These are phyloP conservation scores for Pogona vitticeps DNA, from an alignment of 2,113 vertebrate genomes.

Conservation along the genomic window DNA sequence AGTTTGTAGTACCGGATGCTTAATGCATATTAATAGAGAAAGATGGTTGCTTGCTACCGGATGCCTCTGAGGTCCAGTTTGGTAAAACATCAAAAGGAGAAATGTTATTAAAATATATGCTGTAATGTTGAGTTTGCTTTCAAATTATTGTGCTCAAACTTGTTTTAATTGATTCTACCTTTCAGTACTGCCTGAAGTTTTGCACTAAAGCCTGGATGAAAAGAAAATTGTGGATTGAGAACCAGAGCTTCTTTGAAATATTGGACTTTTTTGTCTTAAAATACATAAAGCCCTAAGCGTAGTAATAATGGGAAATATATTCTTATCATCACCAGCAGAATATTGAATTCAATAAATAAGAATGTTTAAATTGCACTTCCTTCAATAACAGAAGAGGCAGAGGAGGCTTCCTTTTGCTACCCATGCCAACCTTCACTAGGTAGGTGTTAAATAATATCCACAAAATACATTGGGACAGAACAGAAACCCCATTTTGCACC, in stretches of 20 bases:
- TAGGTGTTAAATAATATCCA: neutral
- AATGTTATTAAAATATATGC: constrained; percentile 21
- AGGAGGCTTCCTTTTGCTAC: neutral
- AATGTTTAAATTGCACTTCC: constrained; percentile 16
- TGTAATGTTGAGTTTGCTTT: neutral
- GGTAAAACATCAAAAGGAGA: constrained; percentile 48
- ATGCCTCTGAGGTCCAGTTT: constrained; percentile 44
- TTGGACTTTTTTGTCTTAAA: constrained; percentile 18
- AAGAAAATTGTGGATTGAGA: neutral
- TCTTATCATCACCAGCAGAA: neutral
- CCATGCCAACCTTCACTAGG: neutral
- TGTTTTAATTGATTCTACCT: constrained; percentile 44
- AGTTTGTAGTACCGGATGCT: constrained; percentile 35
- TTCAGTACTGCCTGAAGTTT: constrained; percentile 45
- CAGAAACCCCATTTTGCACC: too few species aligned
- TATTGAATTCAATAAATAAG: constrained; percentile 13
- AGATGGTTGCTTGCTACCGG: constrained; percentile 22
- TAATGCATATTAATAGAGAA: constrained; percentile 33
- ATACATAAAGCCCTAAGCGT: neutral
- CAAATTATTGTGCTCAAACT: constrained; percentile 46
- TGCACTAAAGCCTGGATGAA: neutral
- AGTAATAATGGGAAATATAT: neutral
- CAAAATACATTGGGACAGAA: neutral
- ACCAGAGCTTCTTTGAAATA: neutral
- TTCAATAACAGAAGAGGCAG: neutral